These are phyloP conservation scores for Eupithecia exiguata DNA, from an alignment of 2,888 invertebrate genomes.

Conservation along the genomic window DNA sequence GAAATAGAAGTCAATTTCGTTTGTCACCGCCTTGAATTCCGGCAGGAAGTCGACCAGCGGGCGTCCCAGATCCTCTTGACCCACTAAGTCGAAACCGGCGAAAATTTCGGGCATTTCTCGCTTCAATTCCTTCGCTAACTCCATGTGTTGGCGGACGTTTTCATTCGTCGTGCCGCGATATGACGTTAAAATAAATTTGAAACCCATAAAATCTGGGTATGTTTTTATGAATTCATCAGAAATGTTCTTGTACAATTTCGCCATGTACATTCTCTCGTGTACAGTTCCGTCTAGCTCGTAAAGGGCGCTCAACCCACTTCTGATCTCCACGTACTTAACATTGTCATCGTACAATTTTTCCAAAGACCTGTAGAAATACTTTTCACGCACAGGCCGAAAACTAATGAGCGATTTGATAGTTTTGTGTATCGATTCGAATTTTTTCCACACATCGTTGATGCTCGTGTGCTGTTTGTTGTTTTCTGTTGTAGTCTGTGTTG, in stretches of 20 bases:
- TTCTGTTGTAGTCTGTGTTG: too few relatives aligned
- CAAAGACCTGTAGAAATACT: constrained; percentile 85
- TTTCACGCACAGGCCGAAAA: constrained; percentile 86
- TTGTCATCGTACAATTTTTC: constrained; percentile 87
- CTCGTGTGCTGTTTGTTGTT: constrained; percentile 70
- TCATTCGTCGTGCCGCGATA: constrained; percentile 58
- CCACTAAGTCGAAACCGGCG: constrained; percentile 92
- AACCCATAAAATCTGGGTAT: constrained; percentile 87
- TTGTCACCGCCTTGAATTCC: constrained; percentile 76
- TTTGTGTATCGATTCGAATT: constrained; percentile 81
- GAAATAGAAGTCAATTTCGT: constrained; percentile 86
- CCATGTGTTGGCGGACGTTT: constrained; percentile 70
- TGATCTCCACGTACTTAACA: constrained; percentile 87
- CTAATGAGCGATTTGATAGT: constrained; percentile 81
- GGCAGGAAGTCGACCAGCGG: constrained; percentile 85
- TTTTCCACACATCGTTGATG: constrained; percentile 84
- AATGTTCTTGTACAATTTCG: constrained; percentile 81
- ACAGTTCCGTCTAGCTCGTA: constrained; percentile 86
- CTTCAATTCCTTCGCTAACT: constrained; percentile 65
- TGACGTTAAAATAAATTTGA: constrained; percentile 85
- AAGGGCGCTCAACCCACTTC: constrained; percentile 83
- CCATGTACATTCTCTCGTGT: constrained; percentile 80
- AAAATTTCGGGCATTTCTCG: constrained; percentile 85
- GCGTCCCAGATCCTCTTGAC: constrained; percentile 89
- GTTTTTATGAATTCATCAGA: constrained; percentile 82